These are phyloP conservation scores for Rhodinocichla rosea DNA, from an alignment of 2,113 vertebrate genomes.

Conservation along the genomic window DNA sequence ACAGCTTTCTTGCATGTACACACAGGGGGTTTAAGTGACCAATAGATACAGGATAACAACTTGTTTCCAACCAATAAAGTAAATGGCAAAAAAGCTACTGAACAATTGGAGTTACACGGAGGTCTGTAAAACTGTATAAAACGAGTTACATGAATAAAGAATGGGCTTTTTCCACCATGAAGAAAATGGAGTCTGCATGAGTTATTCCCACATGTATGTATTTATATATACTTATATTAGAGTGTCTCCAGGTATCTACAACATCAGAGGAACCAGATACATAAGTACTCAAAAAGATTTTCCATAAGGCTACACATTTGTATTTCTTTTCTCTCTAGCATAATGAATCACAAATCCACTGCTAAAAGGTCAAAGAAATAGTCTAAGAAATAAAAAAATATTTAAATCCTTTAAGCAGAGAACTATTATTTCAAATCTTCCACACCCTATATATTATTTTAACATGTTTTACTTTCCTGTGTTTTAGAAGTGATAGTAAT, in stretches of 20 bases:
- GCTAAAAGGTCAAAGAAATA: neutral
- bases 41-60: neutral
- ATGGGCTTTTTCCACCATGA: neutral
- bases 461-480: neutral
- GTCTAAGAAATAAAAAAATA: neutral
- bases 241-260: neutral
- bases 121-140: neutral
- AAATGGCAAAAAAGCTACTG: neutral
- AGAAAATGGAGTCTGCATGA: neutral
- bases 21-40: neutral
- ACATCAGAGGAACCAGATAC: neutral
- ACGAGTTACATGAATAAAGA: fast-evolving
- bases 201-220: neutral
- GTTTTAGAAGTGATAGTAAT: neutral
- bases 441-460: neutral
- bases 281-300: neutral
- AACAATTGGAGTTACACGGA: neutral
- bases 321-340: neutral
- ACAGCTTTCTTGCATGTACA: neutral
- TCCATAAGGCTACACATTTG: neutral
- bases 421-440: neutral
- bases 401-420: neutral
- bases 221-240: neutral
- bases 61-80: neutral
- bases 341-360: neutral